phyloP scores from a whole-genome alignment of 2,797 vertebrate genomes.

The Betta splendens region DNA sequence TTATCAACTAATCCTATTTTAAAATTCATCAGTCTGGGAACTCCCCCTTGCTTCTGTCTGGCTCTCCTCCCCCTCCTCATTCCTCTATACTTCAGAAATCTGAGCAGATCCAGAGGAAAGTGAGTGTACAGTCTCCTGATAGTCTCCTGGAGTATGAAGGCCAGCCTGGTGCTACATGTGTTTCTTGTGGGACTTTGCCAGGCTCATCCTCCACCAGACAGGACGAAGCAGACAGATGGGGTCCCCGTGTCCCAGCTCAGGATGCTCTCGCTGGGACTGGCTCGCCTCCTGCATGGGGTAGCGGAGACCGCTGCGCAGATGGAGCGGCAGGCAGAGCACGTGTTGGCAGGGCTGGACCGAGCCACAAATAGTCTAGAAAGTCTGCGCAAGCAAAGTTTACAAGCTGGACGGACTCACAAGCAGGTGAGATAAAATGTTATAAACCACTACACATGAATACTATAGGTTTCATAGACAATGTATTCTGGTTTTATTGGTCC shows the following conservation, averaged over 20 bases:
- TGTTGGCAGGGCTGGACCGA: conserved; percentile 34
- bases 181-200: conserved; percentile 41
- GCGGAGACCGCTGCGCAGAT: conserved; percentile 29
- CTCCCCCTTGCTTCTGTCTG: conserved; percentile 25
- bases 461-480: too few relatives aligned
- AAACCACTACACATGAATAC: neutral
- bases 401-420: conserved; percentile 40
- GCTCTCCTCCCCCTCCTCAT: conserved; percentile 42
- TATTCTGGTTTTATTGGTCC: too few relatives aligned
- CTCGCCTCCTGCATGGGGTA: conserved; percentile 54
- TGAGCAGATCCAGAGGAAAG: neutral
- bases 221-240: neutral
- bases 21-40: conserved; percentile 25
- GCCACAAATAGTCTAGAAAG: conserved; percentile 36
- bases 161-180: conserved; percentile 35
- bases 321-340: conserved; percentile 39
- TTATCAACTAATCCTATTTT: conserved; percentile 6
- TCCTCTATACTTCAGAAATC: conserved; percentile 23
- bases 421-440: conserved; percentile 43
- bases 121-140: neutral
- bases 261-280: conserved; percentile 57
- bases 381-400: conserved; percentile 25
- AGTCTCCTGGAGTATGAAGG: conserved; percentile 26
- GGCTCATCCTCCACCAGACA: conserved; percentile 4
- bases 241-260: conserved; percentile 49